Conservation (phyloP, 2,113 vertebrate species). For the Lampris megalopsis region DNA sequence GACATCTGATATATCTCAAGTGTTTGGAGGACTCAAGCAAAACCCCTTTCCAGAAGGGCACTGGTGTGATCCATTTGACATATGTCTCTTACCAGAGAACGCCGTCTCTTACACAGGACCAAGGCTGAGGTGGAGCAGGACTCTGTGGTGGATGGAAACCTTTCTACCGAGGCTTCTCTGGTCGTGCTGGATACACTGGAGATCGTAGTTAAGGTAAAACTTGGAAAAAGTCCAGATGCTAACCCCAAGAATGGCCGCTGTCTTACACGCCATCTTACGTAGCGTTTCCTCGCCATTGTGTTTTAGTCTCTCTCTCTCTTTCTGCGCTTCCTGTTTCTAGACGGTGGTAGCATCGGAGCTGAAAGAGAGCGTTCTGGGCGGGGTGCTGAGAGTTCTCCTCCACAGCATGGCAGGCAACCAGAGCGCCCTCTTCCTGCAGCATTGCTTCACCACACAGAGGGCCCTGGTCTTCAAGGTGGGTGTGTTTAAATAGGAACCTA, state of each 20-base stretch:
- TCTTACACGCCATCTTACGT: background rate
- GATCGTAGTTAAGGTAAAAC: slow-evolving; percentile 89
- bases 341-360: slow-evolving; percentile 90
- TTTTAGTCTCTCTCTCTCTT: background rate
- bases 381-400: slow-evolving; percentile 88
- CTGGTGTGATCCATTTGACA: background rate
- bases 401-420: slow-evolving; percentile 91
- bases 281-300: background rate
- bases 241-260: background rate
- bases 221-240: background rate
- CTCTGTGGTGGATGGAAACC: slow-evolving; percentile 91
- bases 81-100: slow-evolving; percentile 2
- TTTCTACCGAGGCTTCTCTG: slow-evolving; percentile 89
- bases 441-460: slow-evolving; percentile 92
- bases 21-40: no score
- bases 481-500: no score
- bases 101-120: slow-evolving; percentile 75
- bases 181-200: slow-evolving; percentile 91
- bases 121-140: slow-evolving; percentile 92
- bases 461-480: slow-evolving; percentile 89
- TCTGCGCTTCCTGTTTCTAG: slow-evolving; percentile 69
- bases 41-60: background rate
- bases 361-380: slow-evolving; percentile 89
- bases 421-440: slow-evolving; percentile 91
- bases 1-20: no score